phyloP scores from a whole-genome alignment of 2,888 invertebrate species.

The Plagodis dolabraria region DNA sequence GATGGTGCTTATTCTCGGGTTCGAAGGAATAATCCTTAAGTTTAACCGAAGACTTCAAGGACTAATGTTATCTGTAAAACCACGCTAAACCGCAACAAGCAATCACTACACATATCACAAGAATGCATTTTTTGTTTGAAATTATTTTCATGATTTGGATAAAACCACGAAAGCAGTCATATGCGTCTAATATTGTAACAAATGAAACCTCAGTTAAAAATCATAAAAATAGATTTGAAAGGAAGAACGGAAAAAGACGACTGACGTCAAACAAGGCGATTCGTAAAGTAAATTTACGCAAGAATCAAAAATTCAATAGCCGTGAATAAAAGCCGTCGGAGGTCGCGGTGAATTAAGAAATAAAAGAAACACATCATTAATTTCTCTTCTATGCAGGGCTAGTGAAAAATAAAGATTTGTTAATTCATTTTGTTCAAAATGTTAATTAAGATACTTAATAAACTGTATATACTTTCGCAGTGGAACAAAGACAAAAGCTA shows the following conservation, averaged over 20 bases:
- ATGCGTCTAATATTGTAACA: no score
- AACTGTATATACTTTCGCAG: constrained; percentile 6
- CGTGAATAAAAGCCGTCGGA: constrained; percentile 1
- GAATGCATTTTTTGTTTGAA: no score
- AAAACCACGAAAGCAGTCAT: no score
- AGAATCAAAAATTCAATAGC: constrained; percentile 9
- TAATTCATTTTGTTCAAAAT: constrained; percentile 12
- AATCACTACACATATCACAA: no score
- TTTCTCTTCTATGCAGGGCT: constrained; percentile 7
- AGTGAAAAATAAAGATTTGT: constrained; percentile 15
- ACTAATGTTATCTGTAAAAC: no score
- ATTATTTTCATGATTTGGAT: no score
- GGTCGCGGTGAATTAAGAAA: constrained; percentile 7
- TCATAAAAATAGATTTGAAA: constrained; percentile 1
- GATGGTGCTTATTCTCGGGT: no score
- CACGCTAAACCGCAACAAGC: no score
- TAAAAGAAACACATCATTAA: constrained; percentile 6
- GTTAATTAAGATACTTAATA: constrained; percentile 3
- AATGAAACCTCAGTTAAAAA: neutral
- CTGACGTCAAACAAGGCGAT: constrained; percentile 1
- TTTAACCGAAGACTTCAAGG: no score
- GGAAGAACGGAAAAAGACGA: constrained; percentile 7
- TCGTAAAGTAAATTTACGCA: constrained; percentile 11
- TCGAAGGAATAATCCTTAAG: no score
- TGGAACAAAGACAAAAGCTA: constrained; percentile 10